These are phyloP conservation scores for Tetrao urogallus DNA, from an alignment of 2,113 vertebrate species.

Conservation along the genomic window DNA sequence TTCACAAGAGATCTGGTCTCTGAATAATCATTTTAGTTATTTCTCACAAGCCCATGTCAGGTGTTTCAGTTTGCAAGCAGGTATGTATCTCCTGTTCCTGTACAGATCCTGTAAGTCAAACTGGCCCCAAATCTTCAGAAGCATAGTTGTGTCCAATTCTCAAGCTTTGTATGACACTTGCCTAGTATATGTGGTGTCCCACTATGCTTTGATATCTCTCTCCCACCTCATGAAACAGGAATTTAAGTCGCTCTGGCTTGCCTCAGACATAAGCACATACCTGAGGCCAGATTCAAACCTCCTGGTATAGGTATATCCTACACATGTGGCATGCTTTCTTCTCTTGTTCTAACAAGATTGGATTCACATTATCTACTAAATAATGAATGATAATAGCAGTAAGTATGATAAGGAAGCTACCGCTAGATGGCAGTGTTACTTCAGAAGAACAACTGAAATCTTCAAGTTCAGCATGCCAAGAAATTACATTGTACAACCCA, in stretches of 20 bases:
- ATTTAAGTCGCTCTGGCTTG: not conserved
- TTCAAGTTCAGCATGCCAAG: not conserved
- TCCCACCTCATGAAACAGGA: accelerated
- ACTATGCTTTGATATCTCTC: not conserved
- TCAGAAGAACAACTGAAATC: not conserved
- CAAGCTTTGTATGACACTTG: too few relatives aligned
- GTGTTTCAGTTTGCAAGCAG: not conserved
- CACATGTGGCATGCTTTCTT: accelerated
- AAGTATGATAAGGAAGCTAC: not conserved
- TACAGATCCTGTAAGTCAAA: accelerated
- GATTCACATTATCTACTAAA: not conserved
- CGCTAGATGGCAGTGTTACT: slow-evolving; percentile 57
- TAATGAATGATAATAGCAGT: not conserved
- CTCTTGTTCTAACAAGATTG: not conserved
- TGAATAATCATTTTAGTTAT: too few relatives aligned
- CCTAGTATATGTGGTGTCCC: not conserved
- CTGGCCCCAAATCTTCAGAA: not conserved
- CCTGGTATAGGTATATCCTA: not conserved
- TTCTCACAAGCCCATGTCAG: not conserved
- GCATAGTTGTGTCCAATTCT: not conserved
- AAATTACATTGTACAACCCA: slow-evolving; percentile 8
- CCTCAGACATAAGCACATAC: not conserved
- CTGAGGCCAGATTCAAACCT: not conserved
- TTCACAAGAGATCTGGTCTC: too few relatives aligned
- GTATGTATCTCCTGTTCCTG: not conserved